These are phyloP conservation scores for Nomada fucata DNA, from an alignment of 2,888 invertebrate species.

Conservation along the genomic window DNA sequence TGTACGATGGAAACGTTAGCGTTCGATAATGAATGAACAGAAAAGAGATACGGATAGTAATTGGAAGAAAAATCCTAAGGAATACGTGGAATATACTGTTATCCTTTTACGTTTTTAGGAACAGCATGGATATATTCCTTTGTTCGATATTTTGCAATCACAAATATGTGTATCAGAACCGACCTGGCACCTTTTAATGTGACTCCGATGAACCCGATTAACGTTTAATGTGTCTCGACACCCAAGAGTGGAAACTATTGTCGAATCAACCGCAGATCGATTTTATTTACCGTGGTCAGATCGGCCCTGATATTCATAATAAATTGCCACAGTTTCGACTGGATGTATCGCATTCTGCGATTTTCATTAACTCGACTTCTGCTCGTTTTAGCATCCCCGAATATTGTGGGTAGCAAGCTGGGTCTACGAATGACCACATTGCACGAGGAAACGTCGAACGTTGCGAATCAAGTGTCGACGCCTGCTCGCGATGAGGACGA, in stretches of 20 bases:
- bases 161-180: slow-evolving; percentile 70
- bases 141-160: slow-evolving; percentile 57
- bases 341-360: too few species aligned
- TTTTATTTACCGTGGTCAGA: slow-evolving; percentile 58
- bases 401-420: slow-evolving; percentile 90
- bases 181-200: slow-evolving; percentile 72
- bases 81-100: slow-evolving; percentile 64
- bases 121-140: slow-evolving; percentile 63
- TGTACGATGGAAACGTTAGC: too few species aligned
- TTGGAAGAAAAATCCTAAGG: slow-evolving; percentile 5
- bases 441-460: slow-evolving; percentile 89
- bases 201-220: slow-evolving; percentile 44
- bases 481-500: slow-evolving; percentile 80
- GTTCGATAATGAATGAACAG: not conserved
- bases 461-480: slow-evolving; percentile 77
- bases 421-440: slow-evolving; percentile 96
- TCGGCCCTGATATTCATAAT: slow-evolving; percentile 71
- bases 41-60: not conserved
- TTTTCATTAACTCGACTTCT: slow-evolving; percentile 2
- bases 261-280: not conserved
- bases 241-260: not conserved
- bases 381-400: slow-evolving; percentile 89
- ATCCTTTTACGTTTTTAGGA: slow-evolving; percentile 42
- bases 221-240: slow-evolving; percentile 36
- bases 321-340: not conserved